Evolutionary conservation across 2,888 invertebrate genomes (phyloP), one percentile per base, ranked within the genome.

Genomic region (Caradrina kadenii): DNA sequence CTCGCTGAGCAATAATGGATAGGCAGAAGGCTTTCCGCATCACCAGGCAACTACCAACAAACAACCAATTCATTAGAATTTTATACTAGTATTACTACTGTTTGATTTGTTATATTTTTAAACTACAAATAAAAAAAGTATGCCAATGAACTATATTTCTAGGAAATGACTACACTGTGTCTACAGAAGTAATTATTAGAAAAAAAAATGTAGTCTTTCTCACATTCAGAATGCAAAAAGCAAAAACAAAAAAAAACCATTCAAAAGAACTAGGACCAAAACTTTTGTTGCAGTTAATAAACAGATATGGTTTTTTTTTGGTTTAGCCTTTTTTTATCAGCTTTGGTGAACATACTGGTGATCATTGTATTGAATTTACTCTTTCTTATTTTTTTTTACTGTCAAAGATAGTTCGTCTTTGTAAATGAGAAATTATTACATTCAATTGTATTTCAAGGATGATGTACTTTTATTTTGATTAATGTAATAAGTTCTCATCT

Each of bases 1-100:
- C 96, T 96, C 96, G 96, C 96, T 96, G 96, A 96, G 96, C 96
- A 96, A 96, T 96, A 96, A 96, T 96, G 96, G 93, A 96, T 96
- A 93, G 96, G 96, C 96, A 96, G 96, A 96, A 96, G 96, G 95
- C 96, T 96, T 96, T 96, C 96, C 95, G 96, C 96, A 95, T 96
- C 96, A 96, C 96, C 96, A 95, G 96, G 96, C 96, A 96, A 96
- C 96, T 96, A 96, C 95, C 96, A 96, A 96, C 96, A 96, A 96
- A 96, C 94, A 96, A 96, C 94, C 93, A 93, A 94, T 94, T 93
- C 89, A 95, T 95, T 94, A 95, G 90, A 93, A 89, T 91, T 92
- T 92, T 82, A 88, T 88, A 90, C 83, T 83, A 83, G 61, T 89
- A 86, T 86, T 81, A 83, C 84, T 87, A 86, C 82, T 85, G 73